Evolutionary conservation across 2,113 vertebrate genomes (phyloP).

Genomic region (Sitta europaea): DNA sequence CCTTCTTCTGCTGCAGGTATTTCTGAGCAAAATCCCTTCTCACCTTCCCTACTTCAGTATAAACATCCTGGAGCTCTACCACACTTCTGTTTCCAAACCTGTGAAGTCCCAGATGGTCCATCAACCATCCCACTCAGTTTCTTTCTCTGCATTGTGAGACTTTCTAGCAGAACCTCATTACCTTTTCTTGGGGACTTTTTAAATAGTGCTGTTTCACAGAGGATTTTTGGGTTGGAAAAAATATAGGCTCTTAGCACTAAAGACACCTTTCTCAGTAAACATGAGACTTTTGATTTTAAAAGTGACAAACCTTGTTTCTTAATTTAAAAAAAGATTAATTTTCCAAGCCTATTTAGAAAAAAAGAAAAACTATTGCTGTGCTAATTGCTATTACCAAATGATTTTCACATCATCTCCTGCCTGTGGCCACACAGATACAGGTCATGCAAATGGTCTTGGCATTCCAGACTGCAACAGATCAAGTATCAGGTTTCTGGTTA

Average conservation of each 20-base stretch:
- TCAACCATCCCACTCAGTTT: not conserved
- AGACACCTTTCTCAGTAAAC: not conserved
- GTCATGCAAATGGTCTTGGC: fast-evolving
- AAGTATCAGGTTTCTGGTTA: not conserved
- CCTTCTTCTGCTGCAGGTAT: not conserved
- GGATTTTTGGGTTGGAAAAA: not conserved
- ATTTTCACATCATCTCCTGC: not conserved
- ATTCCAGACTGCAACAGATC: not conserved
- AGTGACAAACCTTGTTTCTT: not conserved
- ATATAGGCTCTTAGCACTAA: not conserved
- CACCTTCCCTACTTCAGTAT: not conserved
- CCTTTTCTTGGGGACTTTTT: not conserved
- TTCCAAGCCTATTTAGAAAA: not conserved
- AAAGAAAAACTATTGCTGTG: not conserved
- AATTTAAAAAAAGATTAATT: not conserved
- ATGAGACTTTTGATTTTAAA: not conserved
- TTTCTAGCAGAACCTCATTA: not conserved
- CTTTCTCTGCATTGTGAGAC: not conserved
- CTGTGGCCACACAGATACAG: not conserved
- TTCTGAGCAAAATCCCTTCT: not conserved
- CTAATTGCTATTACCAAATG: not conserved
- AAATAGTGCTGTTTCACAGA: not conserved
- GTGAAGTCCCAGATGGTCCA: not conserved
- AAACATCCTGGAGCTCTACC: not conserved
- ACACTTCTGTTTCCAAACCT: not conserved